Conservation (phyloP, 2,797 vertebrate genomes). For the Thunnus albacares region DNA sequence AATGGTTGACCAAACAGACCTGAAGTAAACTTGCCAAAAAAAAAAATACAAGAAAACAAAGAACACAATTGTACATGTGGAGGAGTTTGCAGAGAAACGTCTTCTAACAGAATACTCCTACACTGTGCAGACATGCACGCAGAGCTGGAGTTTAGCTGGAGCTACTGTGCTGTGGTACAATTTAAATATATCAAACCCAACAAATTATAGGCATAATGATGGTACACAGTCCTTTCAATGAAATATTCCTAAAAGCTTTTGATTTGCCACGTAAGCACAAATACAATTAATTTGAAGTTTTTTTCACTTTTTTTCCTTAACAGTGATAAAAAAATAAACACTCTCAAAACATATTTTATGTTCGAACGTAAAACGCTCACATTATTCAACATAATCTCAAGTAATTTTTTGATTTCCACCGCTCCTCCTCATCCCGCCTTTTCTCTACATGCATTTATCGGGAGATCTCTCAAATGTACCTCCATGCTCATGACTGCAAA, state of each 20-base stretch:
- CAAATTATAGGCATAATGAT: conserved; percentile 25
- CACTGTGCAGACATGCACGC: conserved; percentile 71
- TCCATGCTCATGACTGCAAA: conserved; percentile 42
- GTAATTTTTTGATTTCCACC: conserved; percentile 15
- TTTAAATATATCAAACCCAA: conserved; percentile 43
- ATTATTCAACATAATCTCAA: conserved; percentile 6
- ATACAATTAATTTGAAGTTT: not conserved
- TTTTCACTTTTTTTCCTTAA: not conserved
- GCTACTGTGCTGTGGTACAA: conserved; percentile 40
- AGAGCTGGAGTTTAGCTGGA: conserved; percentile 62
- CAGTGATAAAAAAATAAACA: not conserved
- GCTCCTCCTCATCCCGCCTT: conserved; percentile 68
- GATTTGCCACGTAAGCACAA: conserved; percentile 15
- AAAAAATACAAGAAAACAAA: conserved; percentile 71
- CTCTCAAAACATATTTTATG: not conserved
- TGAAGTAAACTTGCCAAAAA: conserved; percentile 62
- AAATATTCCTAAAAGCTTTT: conserved; percentile 16
- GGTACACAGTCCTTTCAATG: conserved; percentile 6
- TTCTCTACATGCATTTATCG: conserved; percentile 49
- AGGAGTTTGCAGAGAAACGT: conserved; percentile 79
- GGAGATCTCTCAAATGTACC: conserved; percentile 34
- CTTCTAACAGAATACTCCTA: conserved; percentile 80
- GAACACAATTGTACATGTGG: conserved; percentile 75
- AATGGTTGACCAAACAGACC: conserved; percentile 47
- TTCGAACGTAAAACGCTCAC: conserved; percentile 8